phyloP scores from a whole-genome alignment of 2,113 vertebrate genomes.

The Xyliphius kryptos region DNA sequence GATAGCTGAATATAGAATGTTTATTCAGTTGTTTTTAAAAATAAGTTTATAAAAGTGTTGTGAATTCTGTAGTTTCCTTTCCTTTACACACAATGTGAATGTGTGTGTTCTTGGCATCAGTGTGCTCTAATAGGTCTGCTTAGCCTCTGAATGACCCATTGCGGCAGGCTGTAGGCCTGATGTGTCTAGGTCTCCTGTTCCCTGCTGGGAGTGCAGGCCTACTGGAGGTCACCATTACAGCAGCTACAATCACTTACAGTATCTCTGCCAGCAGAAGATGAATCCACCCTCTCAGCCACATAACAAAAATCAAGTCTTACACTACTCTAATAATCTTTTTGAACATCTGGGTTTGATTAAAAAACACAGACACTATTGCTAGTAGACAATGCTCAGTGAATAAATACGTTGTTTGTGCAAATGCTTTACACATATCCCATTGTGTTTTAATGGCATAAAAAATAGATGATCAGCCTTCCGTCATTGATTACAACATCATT shows the following conservation, averaged over 20 bases:
- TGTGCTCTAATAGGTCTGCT: slow-evolving; percentile 70
- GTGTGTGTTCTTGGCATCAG: slow-evolving; percentile 62
- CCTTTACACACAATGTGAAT: slow-evolving; percentile 34
- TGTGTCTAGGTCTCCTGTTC: slow-evolving; percentile 58
- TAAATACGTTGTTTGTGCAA: neutral
- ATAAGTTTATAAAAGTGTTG: no score
- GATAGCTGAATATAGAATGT: no score
- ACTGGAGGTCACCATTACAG: slow-evolving; percentile 67
- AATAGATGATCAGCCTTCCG: neutral
- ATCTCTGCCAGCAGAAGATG: slow-evolving; percentile 17
- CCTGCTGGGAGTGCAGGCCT: slow-evolving; percentile 66
- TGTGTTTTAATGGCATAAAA: no score
- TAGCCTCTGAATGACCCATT: slow-evolving; percentile 73
- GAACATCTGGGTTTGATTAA: slow-evolving; percentile 2
- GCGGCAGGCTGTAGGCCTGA: slow-evolving; percentile 65
- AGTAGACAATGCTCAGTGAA: slow-evolving; percentile 5
- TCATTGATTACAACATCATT: neutral
- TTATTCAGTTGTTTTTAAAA: no score
- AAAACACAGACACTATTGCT: neutral
- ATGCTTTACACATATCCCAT: neutral
- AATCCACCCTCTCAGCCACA: slow-evolving; percentile 18
- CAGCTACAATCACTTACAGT: slow-evolving; percentile 48
- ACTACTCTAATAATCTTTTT: slow-evolving; percentile 8
- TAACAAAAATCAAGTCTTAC: neutral
- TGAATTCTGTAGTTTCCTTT: neutral